Conservation (phyloP, 2,888 invertebrate species). For the Hedya salicella region DNA sequence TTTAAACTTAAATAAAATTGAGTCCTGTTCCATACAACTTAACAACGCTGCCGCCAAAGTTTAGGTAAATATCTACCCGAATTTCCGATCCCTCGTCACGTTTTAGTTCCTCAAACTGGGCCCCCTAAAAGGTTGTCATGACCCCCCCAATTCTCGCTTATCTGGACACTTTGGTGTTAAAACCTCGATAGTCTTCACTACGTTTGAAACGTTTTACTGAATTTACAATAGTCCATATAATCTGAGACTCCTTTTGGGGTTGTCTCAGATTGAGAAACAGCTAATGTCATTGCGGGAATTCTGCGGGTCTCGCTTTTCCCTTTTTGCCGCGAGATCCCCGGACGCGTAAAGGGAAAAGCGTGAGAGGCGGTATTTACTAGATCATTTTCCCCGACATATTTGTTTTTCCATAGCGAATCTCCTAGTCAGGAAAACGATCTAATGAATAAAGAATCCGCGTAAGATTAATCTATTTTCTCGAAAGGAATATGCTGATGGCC, state of each 20-base stretch:
- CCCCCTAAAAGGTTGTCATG: constrained; percentile 27
- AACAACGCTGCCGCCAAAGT: no score
- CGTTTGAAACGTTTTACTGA: not conserved
- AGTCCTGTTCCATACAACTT: no score
- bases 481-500: constrained; percentile 39
- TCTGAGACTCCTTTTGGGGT: constrained; percentile 34
- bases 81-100: no score
- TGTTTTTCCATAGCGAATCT: not conserved
- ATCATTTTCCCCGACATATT: not conserved
- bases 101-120: constrained; percentile 37
- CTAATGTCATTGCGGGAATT: not conserved
- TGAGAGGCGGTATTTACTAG: not conserved
- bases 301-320: not conserved
- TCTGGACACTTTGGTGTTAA: not conserved
- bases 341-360: no score
- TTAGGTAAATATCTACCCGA: no score
- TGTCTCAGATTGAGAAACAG: constrained; percentile 35
- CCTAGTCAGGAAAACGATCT: not conserved
- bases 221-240: not conserved
- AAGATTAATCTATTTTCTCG: constrained; percentile 32
- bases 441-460: not conserved
- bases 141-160: constrained; percentile 21
- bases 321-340: not conserved
- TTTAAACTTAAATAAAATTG: no score
- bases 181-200: no score